phyloP scores from a whole-genome alignment of 2,113 vertebrate species.

The Chaetops frenatus region DNA sequence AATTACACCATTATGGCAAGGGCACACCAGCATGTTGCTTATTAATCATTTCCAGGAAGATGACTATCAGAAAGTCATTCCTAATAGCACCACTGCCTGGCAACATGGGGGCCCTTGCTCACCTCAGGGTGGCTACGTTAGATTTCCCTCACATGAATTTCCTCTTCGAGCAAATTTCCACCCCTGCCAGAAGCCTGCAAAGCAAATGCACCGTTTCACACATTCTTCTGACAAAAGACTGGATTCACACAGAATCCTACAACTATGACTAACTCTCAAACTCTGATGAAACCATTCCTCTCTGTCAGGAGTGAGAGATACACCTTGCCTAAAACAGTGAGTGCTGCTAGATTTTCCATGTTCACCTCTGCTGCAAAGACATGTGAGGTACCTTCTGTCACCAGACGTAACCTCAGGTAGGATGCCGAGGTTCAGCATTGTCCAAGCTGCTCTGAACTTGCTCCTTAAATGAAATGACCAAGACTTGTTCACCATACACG shows the following conservation, averaged over 20 bases:
- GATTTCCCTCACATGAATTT: not conserved
- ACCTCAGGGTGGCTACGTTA: not conserved
- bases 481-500: accelerated
- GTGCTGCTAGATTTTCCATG: not conserved
- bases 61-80: not conserved
- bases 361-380: not conserved
- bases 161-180: not conserved
- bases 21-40: not conserved
- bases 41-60: conserved; percentile 39
- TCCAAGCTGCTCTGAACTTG: not conserved
- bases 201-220: not conserved
- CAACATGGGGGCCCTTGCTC: not conserved
- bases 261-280: not conserved
- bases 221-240: not conserved
- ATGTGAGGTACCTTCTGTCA: accelerated
- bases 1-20: conserved; percentile 27
- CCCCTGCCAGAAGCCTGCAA: not conserved
- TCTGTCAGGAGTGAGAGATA: not conserved
- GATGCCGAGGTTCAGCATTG: not conserved
- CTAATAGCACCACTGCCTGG: not conserved
- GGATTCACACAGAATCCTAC: not conserved
- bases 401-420: not conserved
- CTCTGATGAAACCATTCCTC: not conserved
- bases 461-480: not conserved
- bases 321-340: not conserved